Evolutionary conservation across 2,797 vertebrate species (phyloP).

Genomic region (Pampus argenteus): DNA sequence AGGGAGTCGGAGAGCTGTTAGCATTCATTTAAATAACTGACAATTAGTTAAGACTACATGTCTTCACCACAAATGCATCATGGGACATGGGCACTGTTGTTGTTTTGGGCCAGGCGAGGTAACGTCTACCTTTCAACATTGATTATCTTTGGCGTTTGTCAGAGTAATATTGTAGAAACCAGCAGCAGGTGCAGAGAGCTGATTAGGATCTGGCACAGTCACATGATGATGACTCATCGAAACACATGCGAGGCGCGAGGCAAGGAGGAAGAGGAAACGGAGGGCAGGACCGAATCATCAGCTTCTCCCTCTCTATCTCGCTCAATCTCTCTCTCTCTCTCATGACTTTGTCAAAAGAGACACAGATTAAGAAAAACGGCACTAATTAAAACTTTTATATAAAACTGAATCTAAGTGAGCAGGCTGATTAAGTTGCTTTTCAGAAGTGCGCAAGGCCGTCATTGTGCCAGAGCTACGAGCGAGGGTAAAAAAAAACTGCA

Average conservation of each 20-base stretch:
- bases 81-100: constrained; percentile 22
- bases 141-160: constrained; percentile 73
- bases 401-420: constrained; percentile 68
- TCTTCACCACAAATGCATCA: constrained; percentile 33
- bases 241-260: constrained; percentile 49
- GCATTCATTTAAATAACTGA: constrained; percentile 40
- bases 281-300: constrained; percentile 61
- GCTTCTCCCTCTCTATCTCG: constrained; percentile 52
- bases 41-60: constrained; percentile 46
- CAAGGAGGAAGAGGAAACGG: constrained; percentile 61
- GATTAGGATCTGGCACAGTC: constrained; percentile 76
- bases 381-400: constrained; percentile 79
- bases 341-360: constrained; percentile 72
- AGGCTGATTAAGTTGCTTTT: constrained; percentile 69
- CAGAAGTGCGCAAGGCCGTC: constrained; percentile 52
- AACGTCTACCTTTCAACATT: constrained; percentile 62
- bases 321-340: constrained; percentile 69
- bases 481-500: constrained; percentile 44
- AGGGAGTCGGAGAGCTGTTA: constrained; percentile 19
- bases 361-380: constrained; percentile 68
- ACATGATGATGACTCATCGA: constrained; percentile 73
- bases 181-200: constrained; percentile 71
- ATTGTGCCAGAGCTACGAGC: constrained; percentile 44
- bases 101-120: constrained; percentile 35
- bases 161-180: constrained; percentile 49